Evolutionary conservation across 2,888 invertebrate species (phyloP).

Genomic region (Melanostoma mellinum): DNA sequence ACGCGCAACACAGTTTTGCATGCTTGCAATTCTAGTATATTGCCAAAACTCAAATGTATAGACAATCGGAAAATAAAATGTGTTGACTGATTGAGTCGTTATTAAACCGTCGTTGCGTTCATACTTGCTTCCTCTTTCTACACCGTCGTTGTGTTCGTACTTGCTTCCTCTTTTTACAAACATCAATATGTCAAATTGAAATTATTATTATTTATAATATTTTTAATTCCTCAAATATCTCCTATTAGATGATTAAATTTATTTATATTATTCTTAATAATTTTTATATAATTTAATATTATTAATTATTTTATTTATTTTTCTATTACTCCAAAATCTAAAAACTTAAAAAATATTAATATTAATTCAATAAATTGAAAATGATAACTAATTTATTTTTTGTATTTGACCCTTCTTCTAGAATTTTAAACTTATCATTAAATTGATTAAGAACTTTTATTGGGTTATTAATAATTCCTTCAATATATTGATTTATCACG

Average conservation of each 20-base stretch:
- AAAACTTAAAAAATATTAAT: slow-evolving; percentile 76
- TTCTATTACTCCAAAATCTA: slow-evolving; percentile 77
- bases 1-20: too few species aligned
- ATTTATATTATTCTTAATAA: slow-evolving; percentile 80
- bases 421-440: slow-evolving; percentile 83
- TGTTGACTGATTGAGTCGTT: too few species aligned
- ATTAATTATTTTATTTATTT: slow-evolving; percentile 83
- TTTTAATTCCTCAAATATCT: slow-evolving; percentile 88
- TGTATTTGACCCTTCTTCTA: slow-evolving; percentile 86
- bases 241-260: slow-evolving; percentile 84
- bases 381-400: slow-evolving; percentile 88
- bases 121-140: too few species aligned
- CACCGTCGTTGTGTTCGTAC: too few species aligned
- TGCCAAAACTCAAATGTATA: too few species aligned
- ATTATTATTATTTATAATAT: slow-evolving; percentile 84
- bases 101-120: too few species aligned
- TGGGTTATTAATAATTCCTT: slow-evolving; percentile 83
- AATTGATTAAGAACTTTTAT: slow-evolving; percentile 85
- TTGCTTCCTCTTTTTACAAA: too few species aligned
- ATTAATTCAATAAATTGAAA: slow-evolving; percentile 82
- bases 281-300: slow-evolving; percentile 83
- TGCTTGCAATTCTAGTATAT: too few species aligned
- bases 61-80: too few species aligned
- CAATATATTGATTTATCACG: slow-evolving; percentile 84
- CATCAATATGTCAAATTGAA: slow-evolving; percentile 87